A percentile compares a stretch with the other conserved stretches of the same genome.
Evolutionary conservation across 2,113 vertebrate genomes (phyloP).

Genomic region (Otocyon megalotis): DNA sequence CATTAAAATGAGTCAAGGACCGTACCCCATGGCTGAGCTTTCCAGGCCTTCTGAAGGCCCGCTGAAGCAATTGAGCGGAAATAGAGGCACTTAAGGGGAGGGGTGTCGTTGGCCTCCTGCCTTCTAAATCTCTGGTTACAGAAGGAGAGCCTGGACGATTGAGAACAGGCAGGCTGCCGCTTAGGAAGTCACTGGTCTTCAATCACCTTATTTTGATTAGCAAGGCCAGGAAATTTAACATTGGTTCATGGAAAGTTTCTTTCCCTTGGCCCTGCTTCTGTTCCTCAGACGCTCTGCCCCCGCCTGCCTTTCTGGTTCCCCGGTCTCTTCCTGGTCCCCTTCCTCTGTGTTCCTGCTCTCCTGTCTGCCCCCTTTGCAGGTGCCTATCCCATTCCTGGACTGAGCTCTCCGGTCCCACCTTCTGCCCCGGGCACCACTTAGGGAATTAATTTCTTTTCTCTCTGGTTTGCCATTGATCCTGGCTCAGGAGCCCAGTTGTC

Average conservation of each 20-base stretch:
- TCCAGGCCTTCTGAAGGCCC: not conserved
- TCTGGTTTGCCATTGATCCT: not conserved
- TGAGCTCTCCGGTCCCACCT: not conserved
- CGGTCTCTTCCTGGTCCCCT: not conserved
- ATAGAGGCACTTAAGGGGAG: accelerated
- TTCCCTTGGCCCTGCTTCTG: not conserved
- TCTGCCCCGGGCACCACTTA: not conserved
- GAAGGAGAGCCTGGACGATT: not conserved
- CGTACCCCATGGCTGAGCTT: not conserved
- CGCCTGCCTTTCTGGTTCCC: not conserved
- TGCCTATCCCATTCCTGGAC: not conserved
- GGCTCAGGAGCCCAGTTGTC: not conserved
- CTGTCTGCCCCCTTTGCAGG: not conserved
- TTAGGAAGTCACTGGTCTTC: not conserved
- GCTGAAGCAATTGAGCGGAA: not conserved
- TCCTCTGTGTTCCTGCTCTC: not conserved
- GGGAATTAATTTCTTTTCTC: not conserved
- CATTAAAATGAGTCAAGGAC: slow-evolving; percentile 68
- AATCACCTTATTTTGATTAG: not conserved
- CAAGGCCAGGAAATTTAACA: not conserved
- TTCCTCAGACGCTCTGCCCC: not conserved
- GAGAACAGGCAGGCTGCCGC: not conserved
- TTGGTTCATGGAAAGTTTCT: not conserved
- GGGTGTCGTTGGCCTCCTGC: not conserved
- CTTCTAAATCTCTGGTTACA: not conserved